Evolutionary conservation across 2,888 invertebrate species (phyloP), one percentile per base, ranked within the genome.

Genomic region (Laothoe populi): DNA sequence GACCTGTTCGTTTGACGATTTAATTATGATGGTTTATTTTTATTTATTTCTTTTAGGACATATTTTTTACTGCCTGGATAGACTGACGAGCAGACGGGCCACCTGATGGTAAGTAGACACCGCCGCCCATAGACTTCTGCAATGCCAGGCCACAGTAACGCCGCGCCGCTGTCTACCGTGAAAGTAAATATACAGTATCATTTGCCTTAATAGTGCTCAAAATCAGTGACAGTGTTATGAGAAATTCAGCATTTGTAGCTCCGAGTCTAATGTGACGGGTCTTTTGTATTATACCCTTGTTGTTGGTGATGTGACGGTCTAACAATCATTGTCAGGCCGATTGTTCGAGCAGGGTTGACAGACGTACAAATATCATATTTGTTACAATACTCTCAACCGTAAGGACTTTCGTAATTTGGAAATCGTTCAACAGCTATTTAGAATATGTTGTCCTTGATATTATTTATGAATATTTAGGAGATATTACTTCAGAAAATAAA

Each of bases 261-360:
- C 38, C 71, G 70, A 66, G 75, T 75, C 76, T 73, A 64, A 75
- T 65, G 70, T 74, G 77, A 71, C 71, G 72, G 61, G 63, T 75
- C 71, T 48, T 81, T 87, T 87, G 85, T 85, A 69, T 65, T 66
- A 68, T 69, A 83, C 88, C 84, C 87, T 78, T 83, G 85, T 86
- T 69, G 68, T 63, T 26, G 65, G 23, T 69, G 67, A 63, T 23
- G 23, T 69, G 67, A 63, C 24, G 65, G 24, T 59, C 66, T 63
- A 69, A 78, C 78, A 78, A 75, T 75, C 71, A 73, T 69, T 70
- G 72, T 67, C 68, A 69, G 61, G 26, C 58, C 70, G 61, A 74
- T 74, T 74, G 78, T 78, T 68, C 57, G 26, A 26, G 4, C 71
- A 77, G 76, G 77, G 78, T 10, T 74, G 69, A 38, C 61, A 26